Percentiles rank a stretch among this genome's conserved stretches.
Conservation (phyloP, 2,797 vertebrate species). For the Graptemys geographica region DNA sequence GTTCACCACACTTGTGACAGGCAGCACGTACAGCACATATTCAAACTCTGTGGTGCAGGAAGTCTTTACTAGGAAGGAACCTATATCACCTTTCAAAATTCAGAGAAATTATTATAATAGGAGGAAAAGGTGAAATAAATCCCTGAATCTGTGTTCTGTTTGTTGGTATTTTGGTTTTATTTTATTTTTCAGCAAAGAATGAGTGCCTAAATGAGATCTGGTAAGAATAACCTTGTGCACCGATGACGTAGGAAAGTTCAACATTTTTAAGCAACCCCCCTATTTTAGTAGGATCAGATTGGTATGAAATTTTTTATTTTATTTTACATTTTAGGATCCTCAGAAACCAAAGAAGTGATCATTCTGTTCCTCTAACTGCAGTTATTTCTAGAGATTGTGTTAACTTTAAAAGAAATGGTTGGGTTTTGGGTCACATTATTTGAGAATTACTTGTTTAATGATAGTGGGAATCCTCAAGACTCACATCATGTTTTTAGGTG, state of each 20-base stretch:
- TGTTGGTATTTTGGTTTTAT: background rate
- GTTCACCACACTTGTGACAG: background rate
- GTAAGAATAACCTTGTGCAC: slow-evolving; percentile 27
- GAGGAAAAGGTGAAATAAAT: background rate
- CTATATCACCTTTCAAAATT: background rate
- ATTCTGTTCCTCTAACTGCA: background rate
- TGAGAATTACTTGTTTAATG: background rate
- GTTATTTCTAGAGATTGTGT: background rate
- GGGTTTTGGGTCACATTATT: background rate
- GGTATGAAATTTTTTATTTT: background rate
- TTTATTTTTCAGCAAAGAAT: background rate
- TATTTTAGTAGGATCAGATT: background rate
- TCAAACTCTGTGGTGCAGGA: rapidly evolving
- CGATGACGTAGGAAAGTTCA: background rate
- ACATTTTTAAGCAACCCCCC: background rate
- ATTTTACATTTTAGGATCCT: background rate
- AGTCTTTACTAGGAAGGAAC: background rate
- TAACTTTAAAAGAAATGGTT: background rate
- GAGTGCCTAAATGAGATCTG: background rate
- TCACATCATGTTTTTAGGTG: background rate
- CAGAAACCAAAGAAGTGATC: background rate
- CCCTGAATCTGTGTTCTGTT: background rate
- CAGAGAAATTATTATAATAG: background rate
- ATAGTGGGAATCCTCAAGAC: rapidly evolving
- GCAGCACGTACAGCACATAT: background rate